Percentiles rank a stretch among this genome's conserved stretches.
These are phyloP conservation scores for Lateolabrax maculatus DNA, from an alignment of 2,797 vertebrate species.

Conservation along the genomic window DNA sequence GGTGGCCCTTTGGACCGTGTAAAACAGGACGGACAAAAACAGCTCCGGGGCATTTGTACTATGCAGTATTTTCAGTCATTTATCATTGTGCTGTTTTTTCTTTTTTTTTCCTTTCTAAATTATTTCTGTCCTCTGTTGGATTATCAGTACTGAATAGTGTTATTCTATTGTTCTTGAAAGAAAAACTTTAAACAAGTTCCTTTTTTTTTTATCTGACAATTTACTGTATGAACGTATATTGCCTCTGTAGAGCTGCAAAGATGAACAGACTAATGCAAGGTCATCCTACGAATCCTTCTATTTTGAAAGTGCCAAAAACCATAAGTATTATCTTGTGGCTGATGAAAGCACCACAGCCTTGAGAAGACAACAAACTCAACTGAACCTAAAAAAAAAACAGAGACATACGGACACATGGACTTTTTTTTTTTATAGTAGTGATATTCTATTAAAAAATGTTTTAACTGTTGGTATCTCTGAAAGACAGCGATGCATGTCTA, in stretches of 20 bases:
- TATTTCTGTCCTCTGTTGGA: slow-evolving; percentile 83
- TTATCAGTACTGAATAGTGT: slow-evolving; percentile 81
- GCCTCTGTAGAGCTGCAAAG: slow-evolving; percentile 72
- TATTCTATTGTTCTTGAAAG: slow-evolving; percentile 78
- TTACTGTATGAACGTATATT: slow-evolving; percentile 64
- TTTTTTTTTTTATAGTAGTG: slow-evolving; percentile 86
- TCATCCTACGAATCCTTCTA: slow-evolving; percentile 69
- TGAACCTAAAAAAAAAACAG: slow-evolving; percentile 60
- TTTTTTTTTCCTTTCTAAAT: slow-evolving; percentile 81
- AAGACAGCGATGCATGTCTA: slow-evolving; percentile 79
- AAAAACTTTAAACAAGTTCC: slow-evolving; percentile 51
- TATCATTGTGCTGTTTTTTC: slow-evolving; percentile 82
- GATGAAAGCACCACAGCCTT: slow-evolving; percentile 77
- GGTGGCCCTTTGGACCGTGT: slow-evolving; percentile 73
- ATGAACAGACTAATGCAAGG: slow-evolving; percentile 68
- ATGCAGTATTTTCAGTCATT: slow-evolving; percentile 89
- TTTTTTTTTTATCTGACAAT: slow-evolving; percentile 72
- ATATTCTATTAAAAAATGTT: slow-evolving; percentile 81
- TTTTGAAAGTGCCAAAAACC: slow-evolving; percentile 86
- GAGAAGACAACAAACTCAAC: slow-evolving; percentile 71
- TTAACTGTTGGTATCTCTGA: slow-evolving; percentile 80
- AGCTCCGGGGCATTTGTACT: slow-evolving; percentile 85
- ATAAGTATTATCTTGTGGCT: slow-evolving; percentile 76
- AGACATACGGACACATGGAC: slow-evolving; percentile 64
- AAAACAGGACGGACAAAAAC: slow-evolving; percentile 70